A percentile compares a stretch with the other conserved stretches of the same genome.
phyloP scores from a whole-genome alignment of 2,113 vertebrate genomes.

The Amphiprion ocellaris region DNA sequence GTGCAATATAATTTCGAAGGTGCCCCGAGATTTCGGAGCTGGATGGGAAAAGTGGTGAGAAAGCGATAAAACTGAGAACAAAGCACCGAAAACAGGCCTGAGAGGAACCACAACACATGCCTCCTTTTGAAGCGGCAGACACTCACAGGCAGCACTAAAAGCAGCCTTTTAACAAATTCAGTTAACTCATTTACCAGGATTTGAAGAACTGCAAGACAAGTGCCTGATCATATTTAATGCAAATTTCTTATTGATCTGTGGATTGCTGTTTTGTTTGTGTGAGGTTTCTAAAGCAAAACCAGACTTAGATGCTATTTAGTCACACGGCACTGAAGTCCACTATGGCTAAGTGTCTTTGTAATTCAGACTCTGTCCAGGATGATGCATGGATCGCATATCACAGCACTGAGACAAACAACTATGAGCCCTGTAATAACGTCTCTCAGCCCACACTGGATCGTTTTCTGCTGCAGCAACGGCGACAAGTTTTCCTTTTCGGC shows the following conservation, averaged over 20 bases:
- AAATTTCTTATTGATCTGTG: conserved; percentile 40
- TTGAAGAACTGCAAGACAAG: conserved; percentile 26
- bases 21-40: conserved; percentile 32
- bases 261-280: not conserved
- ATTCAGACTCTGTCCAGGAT: conserved; percentile 23
- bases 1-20: conserved; percentile 57
- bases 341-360: conserved; percentile 34
- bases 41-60: conserved; percentile 38
- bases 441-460: conserved; percentile 33
- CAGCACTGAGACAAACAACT: conserved; percentile 39
- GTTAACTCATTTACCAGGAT: conserved; percentile 58
- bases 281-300: conserved; percentile 22
- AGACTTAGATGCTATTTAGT: conserved; percentile 20
- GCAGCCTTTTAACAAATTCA: conserved; percentile 55
- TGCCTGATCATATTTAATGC: conserved; percentile 37
- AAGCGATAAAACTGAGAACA: conserved; percentile 61
- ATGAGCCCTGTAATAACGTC: conserved; percentile 44
- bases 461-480: conserved; percentile 47
- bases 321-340: conserved; percentile 22
- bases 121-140: conserved; percentile 46
- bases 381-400: conserved; percentile 48
- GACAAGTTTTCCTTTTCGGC: conserved; percentile 49
- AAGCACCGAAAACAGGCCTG: conserved; percentile 34
- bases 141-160: conserved; percentile 35
- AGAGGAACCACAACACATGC: conserved; percentile 37